These are phyloP conservation scores for Poecile montanus DNA, from an alignment of 2,797 vertebrate genomes.

Conservation along the genomic window DNA sequence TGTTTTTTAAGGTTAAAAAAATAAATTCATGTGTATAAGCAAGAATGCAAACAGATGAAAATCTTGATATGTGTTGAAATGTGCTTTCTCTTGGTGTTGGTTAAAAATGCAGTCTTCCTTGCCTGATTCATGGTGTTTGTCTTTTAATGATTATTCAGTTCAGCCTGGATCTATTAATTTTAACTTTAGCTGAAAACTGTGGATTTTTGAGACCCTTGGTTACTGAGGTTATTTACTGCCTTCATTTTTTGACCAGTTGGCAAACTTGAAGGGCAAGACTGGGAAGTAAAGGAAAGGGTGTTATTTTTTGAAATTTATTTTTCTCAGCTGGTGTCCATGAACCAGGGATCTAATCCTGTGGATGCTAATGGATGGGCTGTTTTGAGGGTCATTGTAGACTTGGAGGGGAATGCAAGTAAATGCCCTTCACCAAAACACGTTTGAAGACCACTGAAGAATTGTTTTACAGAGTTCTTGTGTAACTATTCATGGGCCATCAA, in stretches of 20 bases:
- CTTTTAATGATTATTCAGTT: neutral
- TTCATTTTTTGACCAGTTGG: neutral
- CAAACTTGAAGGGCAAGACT: neutral
- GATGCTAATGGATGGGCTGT: neutral
- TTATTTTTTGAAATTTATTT: neutral
- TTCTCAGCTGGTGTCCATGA: neutral
- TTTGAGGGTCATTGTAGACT: neutral
- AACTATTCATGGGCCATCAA: neutral
- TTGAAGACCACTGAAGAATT: neutral
- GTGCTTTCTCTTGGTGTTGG: neutral
- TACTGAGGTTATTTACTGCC: neutral
- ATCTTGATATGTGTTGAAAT: neutral
- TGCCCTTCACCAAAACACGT: neutral
- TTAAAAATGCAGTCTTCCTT: neutral
- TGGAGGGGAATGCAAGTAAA: neutral
- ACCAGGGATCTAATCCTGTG: neutral
- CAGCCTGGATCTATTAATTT: neutral
- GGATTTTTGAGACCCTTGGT: neutral
- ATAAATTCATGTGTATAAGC: neutral
- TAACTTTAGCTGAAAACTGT: neutral
- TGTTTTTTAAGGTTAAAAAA: neutral
- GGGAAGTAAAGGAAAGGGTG: neutral
- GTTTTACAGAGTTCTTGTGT: neutral
- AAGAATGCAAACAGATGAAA: neutral
- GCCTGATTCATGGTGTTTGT: neutral